Conservation (phyloP, 2,888 invertebrate genomes). For the Thecophora atra region DNA sequence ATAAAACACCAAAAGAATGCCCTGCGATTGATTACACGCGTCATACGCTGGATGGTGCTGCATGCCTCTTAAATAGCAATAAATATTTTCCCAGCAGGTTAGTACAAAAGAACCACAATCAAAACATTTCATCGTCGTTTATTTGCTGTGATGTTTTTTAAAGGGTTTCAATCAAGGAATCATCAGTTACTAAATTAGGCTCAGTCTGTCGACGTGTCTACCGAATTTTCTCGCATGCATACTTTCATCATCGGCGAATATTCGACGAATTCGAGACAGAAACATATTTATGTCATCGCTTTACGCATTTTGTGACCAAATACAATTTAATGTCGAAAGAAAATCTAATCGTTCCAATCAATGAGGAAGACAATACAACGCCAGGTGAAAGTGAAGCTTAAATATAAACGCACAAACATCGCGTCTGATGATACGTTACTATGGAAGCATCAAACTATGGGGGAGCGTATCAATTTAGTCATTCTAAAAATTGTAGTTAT, state of each 20-base stretch:
- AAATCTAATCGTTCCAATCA: constrained; percentile 96
- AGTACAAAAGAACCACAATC: constrained; percentile 39
- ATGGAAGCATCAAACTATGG: constrained; percentile 28
- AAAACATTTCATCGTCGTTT: not conserved
- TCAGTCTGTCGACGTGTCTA: constrained; percentile 98
- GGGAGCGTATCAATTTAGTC: constrained; percentile 2
- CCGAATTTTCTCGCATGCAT: constrained; percentile 99
- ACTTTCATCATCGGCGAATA: constrained; percentile 95
- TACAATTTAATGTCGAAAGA: constrained; percentile 98
- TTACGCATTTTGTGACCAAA: constrained; percentile 97
- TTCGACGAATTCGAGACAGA: constrained; percentile 99
- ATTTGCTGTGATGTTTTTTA: constrained; percentile 18
- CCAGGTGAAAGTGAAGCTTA: constrained; percentile 69
- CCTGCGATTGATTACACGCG: constrained; percentile 99
- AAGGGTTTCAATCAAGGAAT: constrained; percentile 98
- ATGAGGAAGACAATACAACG: constrained; percentile 76
- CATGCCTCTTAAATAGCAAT: constrained; percentile 97
- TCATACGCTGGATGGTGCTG: constrained; percentile 98
- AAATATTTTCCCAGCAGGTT: constrained; percentile 99
- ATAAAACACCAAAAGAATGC: constrained; percentile 99
- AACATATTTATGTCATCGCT: constrained; percentile 93
- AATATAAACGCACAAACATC: constrained; percentile 42
- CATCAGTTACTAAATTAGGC: constrained; percentile 97
- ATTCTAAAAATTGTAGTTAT: constrained; percentile 28
- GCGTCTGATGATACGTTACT: not conserved